Percentiles rank a stretch among this genome's conserved stretches.
phyloP scores from a whole-genome alignment of 2,797 vertebrate species.

The Remorina albescens region DNA sequence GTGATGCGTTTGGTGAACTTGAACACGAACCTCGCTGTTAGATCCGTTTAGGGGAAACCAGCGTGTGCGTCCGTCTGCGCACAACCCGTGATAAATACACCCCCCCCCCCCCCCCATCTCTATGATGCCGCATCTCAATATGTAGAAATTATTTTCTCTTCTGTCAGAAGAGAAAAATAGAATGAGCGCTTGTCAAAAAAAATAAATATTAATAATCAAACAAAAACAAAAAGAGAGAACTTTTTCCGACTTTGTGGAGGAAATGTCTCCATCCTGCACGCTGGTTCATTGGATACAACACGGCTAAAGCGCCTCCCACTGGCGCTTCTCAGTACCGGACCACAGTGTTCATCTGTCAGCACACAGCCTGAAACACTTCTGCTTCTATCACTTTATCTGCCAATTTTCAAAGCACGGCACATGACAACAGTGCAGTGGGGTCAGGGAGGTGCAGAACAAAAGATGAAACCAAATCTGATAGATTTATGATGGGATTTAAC shows the following conservation, averaged over 20 bases:
- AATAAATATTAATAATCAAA: too few species aligned
- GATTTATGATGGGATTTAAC: background rate
- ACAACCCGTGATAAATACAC: constrained; percentile 17
- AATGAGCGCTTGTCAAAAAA: constrained; percentile 70
- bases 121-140: background rate
- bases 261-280: constrained; percentile 55
- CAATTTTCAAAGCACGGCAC: too few species aligned
- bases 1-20: too few species aligned
- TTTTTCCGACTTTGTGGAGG: constrained; percentile 75
- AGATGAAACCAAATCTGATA: background rate
- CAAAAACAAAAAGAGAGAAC: constrained; percentile 62
- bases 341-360: constrained; percentile 12
- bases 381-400: too few species aligned
- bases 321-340: constrained; percentile 68
- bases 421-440: background rate
- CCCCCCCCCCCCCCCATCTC: background rate
- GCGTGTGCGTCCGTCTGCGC: constrained; percentile 4
- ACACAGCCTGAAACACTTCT: constrained; percentile 35
- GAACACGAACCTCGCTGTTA: background rate
- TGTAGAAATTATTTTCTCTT: background rate
- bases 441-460: background rate
- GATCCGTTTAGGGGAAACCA: constrained; percentile 8
- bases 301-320: constrained; percentile 96
- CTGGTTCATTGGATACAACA: constrained; percentile 84
- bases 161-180: constrained; percentile 45